Conservation (phyloP, 2,113 vertebrate species). For the Scartelaos histophorus region DNA sequence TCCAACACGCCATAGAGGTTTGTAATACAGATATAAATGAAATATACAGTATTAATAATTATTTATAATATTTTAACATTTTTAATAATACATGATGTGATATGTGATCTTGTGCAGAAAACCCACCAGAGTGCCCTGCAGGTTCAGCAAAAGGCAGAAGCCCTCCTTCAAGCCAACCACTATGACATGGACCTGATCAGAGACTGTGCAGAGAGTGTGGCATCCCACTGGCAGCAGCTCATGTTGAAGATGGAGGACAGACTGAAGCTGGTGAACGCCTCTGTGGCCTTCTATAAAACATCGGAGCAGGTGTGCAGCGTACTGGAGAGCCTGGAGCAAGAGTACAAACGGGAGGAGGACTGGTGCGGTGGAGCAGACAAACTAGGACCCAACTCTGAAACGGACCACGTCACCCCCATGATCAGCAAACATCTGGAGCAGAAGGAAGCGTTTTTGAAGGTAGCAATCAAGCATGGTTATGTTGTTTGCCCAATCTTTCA, state of each 20-base stretch:
- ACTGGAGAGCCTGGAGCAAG: conserved; percentile 95
- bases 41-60: too few species aligned
- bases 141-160: conserved; percentile 98
- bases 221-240: conserved; percentile 97
- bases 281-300: conserved; percentile 98
- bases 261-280: conserved; percentile 98
- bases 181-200: conserved; percentile 98
- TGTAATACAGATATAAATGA: background rate
- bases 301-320: conserved; percentile 99
- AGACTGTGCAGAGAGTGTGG: conserved; percentile 96
- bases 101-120: conserved; percentile 84
- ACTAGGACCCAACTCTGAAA: conserved; percentile 95
- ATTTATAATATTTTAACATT: background rate
- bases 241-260: conserved; percentile 99
- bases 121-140: conserved; percentile 98
- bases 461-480: conserved; percentile 40
- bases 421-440: conserved; percentile 98
- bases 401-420: conserved; percentile 96
- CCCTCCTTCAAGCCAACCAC: conserved; percentile 95
- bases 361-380: conserved; percentile 98
- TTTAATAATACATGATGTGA: background rate
- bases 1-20: conserved; percentile 99
- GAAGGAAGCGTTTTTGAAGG: conserved; percentile 98
- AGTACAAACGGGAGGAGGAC: conserved; percentile 97
- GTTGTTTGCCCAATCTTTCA: too few species aligned